phyloP scores from a whole-genome alignment of 2,888 invertebrate species.

The Clivina fossor region DNA sequence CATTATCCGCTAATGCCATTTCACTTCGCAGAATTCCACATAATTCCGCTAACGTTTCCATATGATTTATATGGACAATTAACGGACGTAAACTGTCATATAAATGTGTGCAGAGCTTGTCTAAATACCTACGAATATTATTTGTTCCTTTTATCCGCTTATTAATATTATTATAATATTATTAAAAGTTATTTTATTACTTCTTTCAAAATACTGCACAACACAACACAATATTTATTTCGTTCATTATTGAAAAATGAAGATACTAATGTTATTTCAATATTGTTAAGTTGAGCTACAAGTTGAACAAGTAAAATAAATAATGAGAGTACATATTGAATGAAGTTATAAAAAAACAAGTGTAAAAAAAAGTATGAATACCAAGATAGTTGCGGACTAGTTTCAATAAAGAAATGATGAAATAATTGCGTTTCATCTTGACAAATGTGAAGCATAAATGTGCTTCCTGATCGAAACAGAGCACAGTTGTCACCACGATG shows the following conservation, averaged over 20 bases:
- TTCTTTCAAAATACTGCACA: too few relatives aligned
- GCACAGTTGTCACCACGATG: slow-evolving; percentile 79
- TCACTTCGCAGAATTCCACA: slow-evolving; percentile 90
- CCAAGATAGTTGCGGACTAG: slow-evolving; percentile 7
- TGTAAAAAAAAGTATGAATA: too few relatives aligned
- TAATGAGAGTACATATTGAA: slow-evolving; percentile 10
- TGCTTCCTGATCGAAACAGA: slow-evolving; percentile 82
- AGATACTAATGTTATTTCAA: too few relatives aligned
- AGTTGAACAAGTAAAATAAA: too few relatives aligned
- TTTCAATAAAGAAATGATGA: slow-evolving; percentile 26
- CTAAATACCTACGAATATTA: too few relatives aligned
- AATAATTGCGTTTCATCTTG: slow-evolving; percentile 87
- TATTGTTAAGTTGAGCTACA: too few relatives aligned
- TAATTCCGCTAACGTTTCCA: slow-evolving; percentile 96
- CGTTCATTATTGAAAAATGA: too few relatives aligned
- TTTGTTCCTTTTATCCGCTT: slow-evolving; percentile 54
- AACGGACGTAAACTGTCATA: slow-evolving; percentile 93
- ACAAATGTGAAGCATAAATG: slow-evolving; percentile 89
- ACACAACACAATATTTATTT: too few relatives aligned
- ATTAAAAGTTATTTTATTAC: too few relatives aligned
- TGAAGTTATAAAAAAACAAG: slow-evolving; percentile 1
- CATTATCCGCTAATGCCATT: slow-evolving; percentile 87
- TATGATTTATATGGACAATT: slow-evolving; percentile 93
- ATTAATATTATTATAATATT: slow-evolving; percentile 3
- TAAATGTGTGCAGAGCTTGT: slow-evolving; percentile 79